Evolutionary conservation across 37 sponge, comb jelly and placozoan genomes (phyloP), one percentile per base, ranked within the genome.

Genomic region (Cliona cf. orientalis): DNA sequence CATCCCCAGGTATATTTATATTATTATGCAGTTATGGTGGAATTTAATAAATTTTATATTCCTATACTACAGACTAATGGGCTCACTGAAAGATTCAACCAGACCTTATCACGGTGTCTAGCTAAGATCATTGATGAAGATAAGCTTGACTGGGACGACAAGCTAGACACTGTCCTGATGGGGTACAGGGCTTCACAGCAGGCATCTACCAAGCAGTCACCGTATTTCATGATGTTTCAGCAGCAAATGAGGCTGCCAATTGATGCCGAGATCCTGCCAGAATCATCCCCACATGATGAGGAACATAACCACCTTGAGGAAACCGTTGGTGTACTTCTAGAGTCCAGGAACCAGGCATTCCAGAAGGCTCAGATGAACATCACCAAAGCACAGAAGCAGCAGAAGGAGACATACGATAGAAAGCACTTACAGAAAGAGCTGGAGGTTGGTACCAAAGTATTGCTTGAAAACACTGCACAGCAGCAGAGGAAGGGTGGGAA

Each of bases 1-100:
- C 77, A 84, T 74, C 61, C 76, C 25, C 85, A 84, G 70, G 85
- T 84, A 67, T 32, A 29, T 59, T 63, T 63, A 63, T 63, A 35
- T 63, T 63, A n/a, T n/a, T n/a, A n/a, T n/a, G n/a, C n/a, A 35
- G 34, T 3, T 34, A 33, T 26, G 34, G 40, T 38, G 42, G 25
- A 60, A 36, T 45, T 59, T 59, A 29, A 23, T 63, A 5, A 17
- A 76, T 37, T n/a, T n/a, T n/a, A n/a, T n/a, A n/a, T n/a, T n/a
- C n/a, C n/a, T n/a, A n/a, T n/a, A n/a, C n/a, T 63, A 37, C 43
- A 84, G 75, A 75, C 69, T 21, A 74, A 84, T 84, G 74, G 83
- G 11, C 35, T 84, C 37, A 84, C 85, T 41, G 85, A 84, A 38
- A 35, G 76, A 34, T 57, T 75, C n/a, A 84, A 84, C 43, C 76